These are phyloP conservation scores for Prunella fulvescens DNA, from an alignment of 2,113 vertebrate genomes.

Conservation along the genomic window DNA sequence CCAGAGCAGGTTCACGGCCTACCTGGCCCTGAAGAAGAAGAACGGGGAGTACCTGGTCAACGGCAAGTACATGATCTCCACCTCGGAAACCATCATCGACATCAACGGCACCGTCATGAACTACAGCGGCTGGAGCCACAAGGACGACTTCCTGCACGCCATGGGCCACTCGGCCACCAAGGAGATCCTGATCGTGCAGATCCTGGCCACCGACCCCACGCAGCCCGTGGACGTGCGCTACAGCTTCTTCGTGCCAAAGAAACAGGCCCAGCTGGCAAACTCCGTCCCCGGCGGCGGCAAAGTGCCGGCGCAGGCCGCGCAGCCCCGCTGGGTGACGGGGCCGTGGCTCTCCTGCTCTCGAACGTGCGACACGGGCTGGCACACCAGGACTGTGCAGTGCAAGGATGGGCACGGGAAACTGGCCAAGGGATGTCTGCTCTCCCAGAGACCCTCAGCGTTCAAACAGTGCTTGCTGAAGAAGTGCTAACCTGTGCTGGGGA, in stretches of 20 bases:
- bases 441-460: slow-evolving; percentile 88
- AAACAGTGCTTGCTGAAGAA: slow-evolving; percentile 92
- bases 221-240: slow-evolving; percentile 91
- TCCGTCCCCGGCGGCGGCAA: slow-evolving; percentile 51
- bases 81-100: slow-evolving; percentile 91
- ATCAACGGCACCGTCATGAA: slow-evolving; percentile 93
- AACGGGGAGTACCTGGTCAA: slow-evolving; percentile 91
- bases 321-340: slow-evolving; percentile 89
- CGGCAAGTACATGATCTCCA: slow-evolving; percentile 98
- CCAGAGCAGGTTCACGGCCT: slow-evolving; percentile 89
- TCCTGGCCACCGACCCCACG: slow-evolving; percentile 89
- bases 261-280: slow-evolving; percentile 56
- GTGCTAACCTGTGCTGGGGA: slow-evolving; percentile 78
- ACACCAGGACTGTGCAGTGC: slow-evolving; percentile 96
- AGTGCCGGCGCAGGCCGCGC: slow-evolving; percentile 13
- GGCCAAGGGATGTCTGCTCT: slow-evolving; percentile 85
- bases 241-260: slow-evolving; percentile 89
- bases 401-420: slow-evolving; percentile 85
- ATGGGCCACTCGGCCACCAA: slow-evolving; percentile 89
- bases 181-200: slow-evolving; percentile 87
- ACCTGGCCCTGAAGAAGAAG: slow-evolving; percentile 89
- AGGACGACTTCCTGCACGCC: slow-evolving; percentile 88
- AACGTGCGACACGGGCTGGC: slow-evolving; percentile 96
- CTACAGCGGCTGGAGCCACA: slow-evolving; percentile 97
- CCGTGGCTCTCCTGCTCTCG: slow-evolving; percentile 91